Evolutionary conservation across 2,888 invertebrate species (phyloP), one percentile per base, ranked within the genome.

Genomic region (Acanthacorydalis orientalis): DNA sequence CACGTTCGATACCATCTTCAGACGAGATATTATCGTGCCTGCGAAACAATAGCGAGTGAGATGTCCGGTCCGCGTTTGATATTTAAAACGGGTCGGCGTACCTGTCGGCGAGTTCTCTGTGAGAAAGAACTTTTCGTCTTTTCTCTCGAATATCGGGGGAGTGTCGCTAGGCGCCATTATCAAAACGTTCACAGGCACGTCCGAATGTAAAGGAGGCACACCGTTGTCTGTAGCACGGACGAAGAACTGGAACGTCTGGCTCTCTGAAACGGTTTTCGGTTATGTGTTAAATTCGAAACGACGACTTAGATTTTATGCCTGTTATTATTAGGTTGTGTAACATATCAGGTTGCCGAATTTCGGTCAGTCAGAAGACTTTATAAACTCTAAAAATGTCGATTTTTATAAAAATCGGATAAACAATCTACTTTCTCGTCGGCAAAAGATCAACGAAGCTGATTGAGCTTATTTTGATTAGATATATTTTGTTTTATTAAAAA

Each of bases 181-280:
- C 60, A 78, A 75, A 55, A 95, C 77, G 50, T 78, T 77, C 31
- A 95, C 78, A 7, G 91, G 83, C 47, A 89, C 84, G 61, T 89
- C 86, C 37, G 78, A 76, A 63, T 87, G 82, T 53, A 83, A 79
- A 40, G 83, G 77, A 49, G 74, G 76, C 11, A 72, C 70, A 1
- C 91, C 91, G 57, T 75, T 75, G 69, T 95, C 93, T 46, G 78
- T 78, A 12, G 90, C 95, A 50, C 88, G 77, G 46, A 95, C 82
- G 68, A 92, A 91, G 63, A 93, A 84, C 68, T 88, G 88, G 63
- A 89, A 81, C 47, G 81, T 72, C 64, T 83, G 78, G 50, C 82
- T 82, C 61, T 78, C 84, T 82, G 58, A 43, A 68, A 68, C 43
- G 43, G 44, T 51, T 35, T 10, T 43, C 33, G 31, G 40, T 14